A percentile compares a stretch with the other conserved stretches of the same genome.
phyloP scores from a whole-genome alignment of 1,140 invertebrate genomes.

The Drosophila tani region DNA sequence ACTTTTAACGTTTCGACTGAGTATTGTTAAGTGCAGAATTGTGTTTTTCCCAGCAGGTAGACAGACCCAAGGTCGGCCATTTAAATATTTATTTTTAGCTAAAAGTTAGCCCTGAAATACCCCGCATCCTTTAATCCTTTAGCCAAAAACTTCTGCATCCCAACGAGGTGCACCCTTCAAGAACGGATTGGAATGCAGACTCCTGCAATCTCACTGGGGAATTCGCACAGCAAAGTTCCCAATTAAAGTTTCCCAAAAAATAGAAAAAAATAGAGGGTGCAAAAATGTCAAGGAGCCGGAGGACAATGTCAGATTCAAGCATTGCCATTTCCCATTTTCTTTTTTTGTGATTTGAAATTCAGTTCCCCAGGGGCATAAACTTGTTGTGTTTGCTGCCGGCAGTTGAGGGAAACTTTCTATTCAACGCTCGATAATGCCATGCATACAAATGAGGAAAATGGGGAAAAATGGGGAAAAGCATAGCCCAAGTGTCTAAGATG shows the following conservation, averaged over 20 bases:
- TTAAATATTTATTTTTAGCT: slow-evolving; percentile 3
- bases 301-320: slow-evolving; percentile 63
- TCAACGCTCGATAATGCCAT: slow-evolving; percentile 52
- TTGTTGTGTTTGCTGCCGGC: slow-evolving; percentile 32
- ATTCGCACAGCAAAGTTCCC: slow-evolving; percentile 40
- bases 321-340: slow-evolving; percentile 22
- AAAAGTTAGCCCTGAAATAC: background rate
- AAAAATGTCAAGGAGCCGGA: slow-evolving; percentile 53
- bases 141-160: background rate
- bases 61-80: slow-evolving; percentile 7
- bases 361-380: slow-evolving; percentile 57
- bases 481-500: slow-evolving; percentile 30
- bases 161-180: slow-evolving; percentile 4
- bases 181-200: slow-evolving; percentile 22
- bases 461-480: slow-evolving; percentile 14
- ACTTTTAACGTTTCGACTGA: slow-evolving; percentile 31
- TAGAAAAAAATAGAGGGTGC: slow-evolving; percentile 20
- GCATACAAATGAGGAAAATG: slow-evolving; percentile 79
- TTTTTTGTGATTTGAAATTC: slow-evolving; percentile 75
- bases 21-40: slow-evolving; percentile 36
- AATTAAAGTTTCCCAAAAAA: slow-evolving; percentile 55
- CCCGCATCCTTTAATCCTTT: background rate
- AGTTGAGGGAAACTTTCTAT: slow-evolving; percentile 33
- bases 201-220: slow-evolving; percentile 34
- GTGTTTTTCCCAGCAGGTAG: slow-evolving; percentile 33